Base-by-base conservation (phyloP, 35 echinoderm and acorn worm species). In the Ophiothrix spiculata region DNA sequence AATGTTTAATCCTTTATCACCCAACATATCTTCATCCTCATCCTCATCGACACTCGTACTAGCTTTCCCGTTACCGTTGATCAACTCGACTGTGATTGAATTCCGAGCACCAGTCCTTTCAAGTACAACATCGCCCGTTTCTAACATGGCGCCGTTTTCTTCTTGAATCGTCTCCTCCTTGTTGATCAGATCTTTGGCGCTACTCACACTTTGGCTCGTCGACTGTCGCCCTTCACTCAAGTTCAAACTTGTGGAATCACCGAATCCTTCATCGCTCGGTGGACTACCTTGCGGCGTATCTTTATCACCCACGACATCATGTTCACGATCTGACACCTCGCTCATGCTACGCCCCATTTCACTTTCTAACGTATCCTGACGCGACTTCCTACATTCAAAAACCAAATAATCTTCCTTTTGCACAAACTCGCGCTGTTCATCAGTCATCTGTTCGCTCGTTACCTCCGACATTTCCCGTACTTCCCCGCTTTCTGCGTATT, bases 341-440 rank as follows among this genome's bases (percentile, higher is more conserved):
- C 93, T 95, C 37, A 94, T 64, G 75, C 92, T 99, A 37, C 92
- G 90, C 14, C 92, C 92, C 37, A 84, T 78, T 37, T 94, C 89
- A 3, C 88, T 89, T 54, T 92, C 95, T 69, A 93, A 78, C 11
- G 88, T 94, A 31, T 94, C 92, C 80, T 99, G 89, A 1, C 88
- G 76, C 1, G 90, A 90, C 39, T 85, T 97, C 39, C 88, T 56
- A 37, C 91, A 97, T 36, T 84, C 81, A 38, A 93, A 86, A 33
- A 93, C 88, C n/a, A 93, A 87, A 77, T 97, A 92, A 64, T 97
- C 91, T 40, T 97, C 95, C 56, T 88, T 93, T 35, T 90, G 81
- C 6, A 92, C 90, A 80, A 97, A 89, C 64, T 97, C 94, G 63
- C 87, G 80, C 73, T 92, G 90, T 35, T 92, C 90, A 35, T 92